These are phyloP conservation scores for Steinernema carpocapsae DNA, from an alignment of 2,888 invertebrate genomes.

Conservation along the genomic window DNA sequence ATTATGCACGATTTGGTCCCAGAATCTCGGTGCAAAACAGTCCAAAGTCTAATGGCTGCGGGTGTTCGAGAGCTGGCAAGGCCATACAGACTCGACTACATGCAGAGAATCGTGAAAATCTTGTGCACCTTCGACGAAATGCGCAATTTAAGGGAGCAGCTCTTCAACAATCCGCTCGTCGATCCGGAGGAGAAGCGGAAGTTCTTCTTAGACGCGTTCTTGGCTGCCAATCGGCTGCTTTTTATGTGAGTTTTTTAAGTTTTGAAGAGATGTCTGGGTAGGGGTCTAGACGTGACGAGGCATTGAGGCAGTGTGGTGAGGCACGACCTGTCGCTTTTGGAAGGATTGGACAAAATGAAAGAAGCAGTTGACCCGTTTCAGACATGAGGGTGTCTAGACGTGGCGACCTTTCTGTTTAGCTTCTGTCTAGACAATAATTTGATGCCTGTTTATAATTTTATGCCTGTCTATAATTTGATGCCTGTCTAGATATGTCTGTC, in stretches of 20 bases:
- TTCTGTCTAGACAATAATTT: no score
- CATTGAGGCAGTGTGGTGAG: no score
- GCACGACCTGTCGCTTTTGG: no score
- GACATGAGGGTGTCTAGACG: no score
- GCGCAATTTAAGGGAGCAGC: constrained; percentile 51
- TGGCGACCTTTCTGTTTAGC: no score
- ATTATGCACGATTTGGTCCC: constrained; percentile 67
- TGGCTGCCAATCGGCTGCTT: constrained; percentile 57
- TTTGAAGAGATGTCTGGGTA: not conserved
- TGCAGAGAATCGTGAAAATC: constrained; percentile 63
- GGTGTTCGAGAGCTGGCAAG: constrained; percentile 62
- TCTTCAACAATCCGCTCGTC: constrained; percentile 47
- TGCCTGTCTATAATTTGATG: no score
- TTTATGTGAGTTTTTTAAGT: constrained; percentile 57
- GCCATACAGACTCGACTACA: constrained; percentile 56
- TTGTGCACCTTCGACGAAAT: constrained; percentile 58
- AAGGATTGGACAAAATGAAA: no score
- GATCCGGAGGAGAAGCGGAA: constrained; percentile 50
- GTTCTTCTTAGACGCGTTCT: constrained; percentile 63
- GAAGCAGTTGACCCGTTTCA: no score
- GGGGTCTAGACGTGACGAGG: no score
- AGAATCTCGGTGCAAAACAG: constrained; percentile 52
- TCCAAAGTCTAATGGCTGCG: constrained; percentile 64
- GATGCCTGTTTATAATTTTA: no score
- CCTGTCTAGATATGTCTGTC: no score